Base-by-base conservation (phyloP, 2,888 invertebrate species). In the Norana najaformis region DNA sequence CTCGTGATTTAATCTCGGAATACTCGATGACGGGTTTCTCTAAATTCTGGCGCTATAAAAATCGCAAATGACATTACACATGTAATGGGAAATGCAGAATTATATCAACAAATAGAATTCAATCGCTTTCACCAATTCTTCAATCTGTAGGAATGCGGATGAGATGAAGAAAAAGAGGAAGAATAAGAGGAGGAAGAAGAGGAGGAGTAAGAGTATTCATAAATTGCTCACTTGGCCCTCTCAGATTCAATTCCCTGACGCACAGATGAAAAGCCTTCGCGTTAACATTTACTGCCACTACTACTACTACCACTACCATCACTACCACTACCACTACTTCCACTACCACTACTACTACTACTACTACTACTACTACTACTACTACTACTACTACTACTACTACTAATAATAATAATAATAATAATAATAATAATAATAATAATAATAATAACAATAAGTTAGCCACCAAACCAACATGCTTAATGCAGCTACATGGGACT, bases 241-340 rank as follows among this genome's bases (percentile, higher is more conserved):
- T n/a, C n/a, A n/a, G n/a, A n/a, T n/a, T n/a, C n/a, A n/a, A n/a
- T n/a, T n/a, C n/a, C n/a, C n/a, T n/a, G n/a, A n/a, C n/a, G n/a
- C n/a, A n/a, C n/a, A n/a, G n/a, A n/a, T n/a, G n/a, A 69, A 69
- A n/a, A 6, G 0, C 18, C n/a, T 47, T 34, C 47, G 53, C 34
- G 16, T 53, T 16, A 39, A 37, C 16, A 14, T 88, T 37, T 85
- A 34, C 88, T 85, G 18, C 34, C 18, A 34, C 35, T 35, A 36
- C 88, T 85, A 85, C 36, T 85, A 85, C 88, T 89, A 88, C 90
- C 16, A 34, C 35, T 88, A 69, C 30, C 35, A 89, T 18, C 16
- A 69, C 53, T 53, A 53, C 53, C 23, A 53, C 53, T 53, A 53
- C 53, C 23, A 53, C 53, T 53, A 53, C 53, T 53, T 18, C 53